A percentile compares a stretch with the other conserved stretches of the same genome.
Evolutionary conservation across 2,113 vertebrate genomes (phyloP).

Genomic region (Fregata magnificens): DNA sequence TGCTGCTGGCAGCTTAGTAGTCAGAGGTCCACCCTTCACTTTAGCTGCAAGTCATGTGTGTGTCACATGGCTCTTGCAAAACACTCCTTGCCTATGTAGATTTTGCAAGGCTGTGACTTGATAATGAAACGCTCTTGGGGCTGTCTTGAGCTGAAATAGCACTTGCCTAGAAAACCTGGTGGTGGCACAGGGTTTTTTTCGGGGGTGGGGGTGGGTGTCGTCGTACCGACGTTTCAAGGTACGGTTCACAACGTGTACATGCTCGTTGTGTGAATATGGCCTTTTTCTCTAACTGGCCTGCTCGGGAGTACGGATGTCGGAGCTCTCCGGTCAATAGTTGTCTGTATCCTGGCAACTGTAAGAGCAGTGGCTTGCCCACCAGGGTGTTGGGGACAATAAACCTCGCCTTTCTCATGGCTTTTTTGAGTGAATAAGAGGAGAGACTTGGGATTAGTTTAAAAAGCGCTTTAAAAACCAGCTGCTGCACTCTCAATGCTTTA

Average conservation of each 20-base stretch:
- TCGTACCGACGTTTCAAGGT: no score
- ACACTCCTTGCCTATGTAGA: slow-evolving; percentile 65
- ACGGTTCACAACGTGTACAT: no score
- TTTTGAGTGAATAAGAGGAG: neutral
- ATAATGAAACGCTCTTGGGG: slow-evolving; percentile 12
- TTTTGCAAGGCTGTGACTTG: slow-evolving; percentile 76
- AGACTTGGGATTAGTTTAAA: neutral
- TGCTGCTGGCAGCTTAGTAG: neutral
- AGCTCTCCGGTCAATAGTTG: neutral
- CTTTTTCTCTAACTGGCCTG: neutral
- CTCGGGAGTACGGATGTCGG: neutral
- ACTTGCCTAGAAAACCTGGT: neutral
- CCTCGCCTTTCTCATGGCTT: neutral
- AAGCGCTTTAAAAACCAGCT: neutral
- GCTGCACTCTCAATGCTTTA: fast-evolving
- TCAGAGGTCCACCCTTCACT: slow-evolving; percentile 60
- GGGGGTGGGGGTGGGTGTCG: no score
- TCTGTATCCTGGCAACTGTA: neutral
- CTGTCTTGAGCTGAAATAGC: neutral
- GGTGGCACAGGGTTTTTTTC: neutral
- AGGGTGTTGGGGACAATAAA: neutral
- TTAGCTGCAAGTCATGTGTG: slow-evolving; percentile 86
- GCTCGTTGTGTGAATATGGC: fast-evolving
- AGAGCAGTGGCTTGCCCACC: neutral
- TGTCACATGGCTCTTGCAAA: slow-evolving; percentile 91